A percentile compares a stretch with the other conserved stretches of the same genome.
Evolutionary conservation across 2,113 vertebrate species (phyloP).

Genomic region (Crotophaga sulcirostris): DNA sequence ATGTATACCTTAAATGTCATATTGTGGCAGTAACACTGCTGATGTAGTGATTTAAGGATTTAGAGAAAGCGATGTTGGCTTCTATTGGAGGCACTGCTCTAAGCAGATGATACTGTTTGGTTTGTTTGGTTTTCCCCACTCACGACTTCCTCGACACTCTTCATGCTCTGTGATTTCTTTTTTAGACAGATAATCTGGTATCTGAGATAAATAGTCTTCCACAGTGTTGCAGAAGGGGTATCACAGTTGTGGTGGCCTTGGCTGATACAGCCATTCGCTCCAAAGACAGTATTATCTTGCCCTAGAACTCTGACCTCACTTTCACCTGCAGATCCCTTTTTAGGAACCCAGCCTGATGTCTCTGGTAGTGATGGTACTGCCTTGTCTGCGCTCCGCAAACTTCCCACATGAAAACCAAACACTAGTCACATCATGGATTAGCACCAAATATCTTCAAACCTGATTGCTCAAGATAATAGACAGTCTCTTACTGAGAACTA

Average conservation of each 20-base stretch:
- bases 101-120: neutral
- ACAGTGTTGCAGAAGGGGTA: neutral
- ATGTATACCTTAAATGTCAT: neutral
- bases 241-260: neutral
- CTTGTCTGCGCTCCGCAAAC: neutral
- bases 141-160: neutral
- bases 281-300: neutral
- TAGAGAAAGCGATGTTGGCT: neutral
- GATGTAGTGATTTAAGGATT: neutral
- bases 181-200: neutral
- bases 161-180: neutral
- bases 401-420: neutral
- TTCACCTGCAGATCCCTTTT: neutral
- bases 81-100: neutral
- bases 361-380: neutral
- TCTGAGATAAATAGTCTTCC: neutral
- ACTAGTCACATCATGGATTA: neutral
- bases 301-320: neutral
- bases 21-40: neutral
- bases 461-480: neutral
- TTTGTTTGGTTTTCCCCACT: neutral
- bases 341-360: neutral
- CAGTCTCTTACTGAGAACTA: neutral
- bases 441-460: neutral
- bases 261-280: neutral